Percentiles rank a stretch among this genome's conserved stretches.
Conservation (phyloP, 2,113 vertebrate genomes). For the Myiozetetes cayanensis region DNA sequence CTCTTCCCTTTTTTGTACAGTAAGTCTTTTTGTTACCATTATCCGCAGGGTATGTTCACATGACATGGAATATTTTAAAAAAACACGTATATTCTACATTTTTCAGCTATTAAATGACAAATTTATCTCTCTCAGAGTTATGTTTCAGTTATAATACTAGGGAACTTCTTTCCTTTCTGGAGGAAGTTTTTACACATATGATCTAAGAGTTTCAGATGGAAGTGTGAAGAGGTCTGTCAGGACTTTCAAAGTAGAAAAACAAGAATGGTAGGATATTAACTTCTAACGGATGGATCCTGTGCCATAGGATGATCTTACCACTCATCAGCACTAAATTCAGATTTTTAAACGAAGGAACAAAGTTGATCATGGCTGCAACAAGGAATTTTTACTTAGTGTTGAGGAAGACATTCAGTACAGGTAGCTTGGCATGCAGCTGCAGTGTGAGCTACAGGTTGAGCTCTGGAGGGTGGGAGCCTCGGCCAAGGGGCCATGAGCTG, state of each 20-base stretch:
- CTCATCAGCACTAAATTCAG: neutral
- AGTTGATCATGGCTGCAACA: neutral
- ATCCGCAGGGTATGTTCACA: neutral
- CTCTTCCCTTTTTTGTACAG: neutral
- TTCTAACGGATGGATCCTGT: neutral
- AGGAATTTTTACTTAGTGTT: neutral
- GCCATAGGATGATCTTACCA: neutral
- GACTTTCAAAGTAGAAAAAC: neutral
- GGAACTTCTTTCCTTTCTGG: neutral
- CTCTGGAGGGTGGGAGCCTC: neutral
- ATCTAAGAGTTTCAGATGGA: neutral
- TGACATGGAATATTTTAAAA: neutral
- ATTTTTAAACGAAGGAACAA: neutral
- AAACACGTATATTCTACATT: neutral
- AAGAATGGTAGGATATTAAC: neutral
- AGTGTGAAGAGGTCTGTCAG: neutral
- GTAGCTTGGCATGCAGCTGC: neutral
- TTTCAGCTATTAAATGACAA: neutral
- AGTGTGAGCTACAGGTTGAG: neutral
- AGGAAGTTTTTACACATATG: neutral
- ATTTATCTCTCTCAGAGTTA: neutral
- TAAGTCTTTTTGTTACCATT: neutral
- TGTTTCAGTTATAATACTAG: neutral
- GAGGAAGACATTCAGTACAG: too few relatives aligned
- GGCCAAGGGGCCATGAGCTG: neutral